Base-by-base conservation (phyloP, 1,140 invertebrate species). In the Pogonomyrmex californicus region DNA sequence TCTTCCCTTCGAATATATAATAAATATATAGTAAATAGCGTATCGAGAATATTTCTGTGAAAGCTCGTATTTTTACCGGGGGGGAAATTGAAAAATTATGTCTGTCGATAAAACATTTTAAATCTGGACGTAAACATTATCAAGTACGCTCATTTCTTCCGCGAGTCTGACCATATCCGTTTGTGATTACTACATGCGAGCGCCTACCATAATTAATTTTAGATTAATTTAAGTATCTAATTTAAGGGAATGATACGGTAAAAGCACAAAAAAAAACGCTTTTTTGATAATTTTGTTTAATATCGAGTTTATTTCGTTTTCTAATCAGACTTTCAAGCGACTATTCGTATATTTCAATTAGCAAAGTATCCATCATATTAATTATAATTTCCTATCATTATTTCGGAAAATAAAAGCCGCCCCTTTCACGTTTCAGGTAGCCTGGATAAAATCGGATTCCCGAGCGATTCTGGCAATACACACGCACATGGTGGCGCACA, bases 361-460 rank as follows among this genome's bases (percentile, higher is more conserved):
- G 4, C 54, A 36, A 12, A 68, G 3, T 30, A 41, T 9, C 1
- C 9, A 47, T 23, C 23, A 23, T 23, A 14, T 77, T 63, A 63
- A 33, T 41, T 23, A 6, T 14, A 44, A 49, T 51, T 78, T 10
- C 38, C 23, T 47, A 54, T 2, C 23, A 41, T 49, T 14, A 33
- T 56, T 38, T 7, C 23, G 65, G 70, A 38, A 81, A 70, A 44
- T 81, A 70, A 56, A 41, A 56, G 23, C 23, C 23, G 23, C 47
- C 30, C 30, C 60, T 1, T 58, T 90, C 60, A 9, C 65, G 87
- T 96, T 95, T 68, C 93, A 98, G 98, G 98, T 99, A 89, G 98
- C 98, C 65, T 99, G 98, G 98, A 98, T 99, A 93, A 98, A 98
- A 94, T 98, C 98, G 6, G 98, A 98, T 95, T 97, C 98, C 6